A percentile compares a stretch with the other conserved stretches of the same genome.
These are phyloP conservation scores for Channa argus DNA, from an alignment of 2,113 vertebrate species.

Conservation along the genomic window DNA sequence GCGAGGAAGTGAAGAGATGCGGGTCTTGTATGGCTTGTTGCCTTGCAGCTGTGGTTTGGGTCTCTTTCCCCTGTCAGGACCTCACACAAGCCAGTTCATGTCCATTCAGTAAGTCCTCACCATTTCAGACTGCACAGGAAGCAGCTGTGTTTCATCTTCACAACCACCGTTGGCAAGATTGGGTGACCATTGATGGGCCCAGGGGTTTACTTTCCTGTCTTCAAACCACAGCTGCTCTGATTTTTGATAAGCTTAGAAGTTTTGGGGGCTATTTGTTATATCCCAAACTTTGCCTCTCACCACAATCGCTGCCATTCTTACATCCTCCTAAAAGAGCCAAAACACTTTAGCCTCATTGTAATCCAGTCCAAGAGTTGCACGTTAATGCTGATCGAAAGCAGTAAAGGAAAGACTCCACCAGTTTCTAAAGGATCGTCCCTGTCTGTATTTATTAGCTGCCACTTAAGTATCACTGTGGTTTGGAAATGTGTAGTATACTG, in stretches of 20 bases:
- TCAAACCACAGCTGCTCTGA: conserved; percentile 58
- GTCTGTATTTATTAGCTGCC: conserved; percentile 52
- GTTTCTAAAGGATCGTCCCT: conserved; percentile 28
- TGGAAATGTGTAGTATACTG: conserved; percentile 46
- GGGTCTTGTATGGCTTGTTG: conserved; percentile 59
- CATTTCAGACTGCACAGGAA: conserved; percentile 49
- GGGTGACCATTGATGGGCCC: conserved; percentile 41
- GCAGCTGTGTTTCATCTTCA: conserved; percentile 71
- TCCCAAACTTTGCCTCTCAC: conserved; percentile 47
- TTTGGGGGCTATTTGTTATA: conserved; percentile 51
- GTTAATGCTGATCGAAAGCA: conserved; percentile 44
- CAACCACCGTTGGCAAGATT: conserved; percentile 48
- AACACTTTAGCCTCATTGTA: conserved; percentile 44
- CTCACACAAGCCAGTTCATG: conserved; percentile 58
- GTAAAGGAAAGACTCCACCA: conserved; percentile 33
- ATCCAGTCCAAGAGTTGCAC: conserved; percentile 56
- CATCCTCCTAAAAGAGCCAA: conserved; percentile 55
- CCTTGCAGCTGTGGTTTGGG: conserved; percentile 71
- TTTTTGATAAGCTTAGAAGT: conserved; percentile 62
- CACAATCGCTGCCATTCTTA: conserved; percentile 40
- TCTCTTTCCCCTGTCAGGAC: conserved; percentile 45
- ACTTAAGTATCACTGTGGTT: conserved; percentile 38
- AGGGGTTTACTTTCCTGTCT: conserved; percentile 19
- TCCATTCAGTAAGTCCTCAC: conserved; percentile 55
- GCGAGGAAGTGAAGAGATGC: conserved; percentile 50